phyloP scores from a whole-genome alignment of 2,113 vertebrate genomes.

The Cebus imitator region DNA sequence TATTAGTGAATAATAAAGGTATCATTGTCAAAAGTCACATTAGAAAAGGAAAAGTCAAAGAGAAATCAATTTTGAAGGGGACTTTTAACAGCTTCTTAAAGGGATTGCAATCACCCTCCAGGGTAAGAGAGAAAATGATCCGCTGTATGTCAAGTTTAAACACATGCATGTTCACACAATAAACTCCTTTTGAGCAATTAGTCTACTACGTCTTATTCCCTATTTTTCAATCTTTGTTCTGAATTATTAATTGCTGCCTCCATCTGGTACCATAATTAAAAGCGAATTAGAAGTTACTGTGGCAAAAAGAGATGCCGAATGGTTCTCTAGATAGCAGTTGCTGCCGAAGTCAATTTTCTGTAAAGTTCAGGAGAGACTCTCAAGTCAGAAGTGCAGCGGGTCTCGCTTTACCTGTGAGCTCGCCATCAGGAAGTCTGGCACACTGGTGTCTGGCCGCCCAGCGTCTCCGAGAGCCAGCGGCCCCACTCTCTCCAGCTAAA shows the following conservation, averaged over 20 bases:
- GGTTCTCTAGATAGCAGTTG: not conserved
- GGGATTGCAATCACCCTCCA: not conserved
- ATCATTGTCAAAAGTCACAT: not conserved
- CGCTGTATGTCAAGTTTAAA: not conserved
- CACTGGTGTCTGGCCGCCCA: rapidly evolving
- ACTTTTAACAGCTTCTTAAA: not conserved
- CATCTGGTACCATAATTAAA: not conserved
- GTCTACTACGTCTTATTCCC: not conserved
- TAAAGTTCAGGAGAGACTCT: not conserved
- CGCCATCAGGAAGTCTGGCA: not conserved
- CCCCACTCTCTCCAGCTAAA: not conserved
- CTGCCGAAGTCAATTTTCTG: not conserved
- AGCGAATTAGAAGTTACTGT: not conserved
- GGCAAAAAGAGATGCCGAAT: no score
- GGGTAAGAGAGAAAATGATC: not conserved
- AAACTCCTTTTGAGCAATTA: not conserved
- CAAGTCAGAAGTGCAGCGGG: not conserved
- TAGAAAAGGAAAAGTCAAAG: not conserved
- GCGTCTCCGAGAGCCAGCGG: rapidly evolving
- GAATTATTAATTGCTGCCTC: not conserved
- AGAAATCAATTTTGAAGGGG: not conserved
- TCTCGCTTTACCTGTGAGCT: not conserved
- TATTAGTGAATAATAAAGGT: not conserved
- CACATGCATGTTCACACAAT: not conserved
- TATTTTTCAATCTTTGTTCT: not conserved